Conservation (phyloP, 2,888 invertebrate genomes). For the Calliscelio sp. region DNA sequence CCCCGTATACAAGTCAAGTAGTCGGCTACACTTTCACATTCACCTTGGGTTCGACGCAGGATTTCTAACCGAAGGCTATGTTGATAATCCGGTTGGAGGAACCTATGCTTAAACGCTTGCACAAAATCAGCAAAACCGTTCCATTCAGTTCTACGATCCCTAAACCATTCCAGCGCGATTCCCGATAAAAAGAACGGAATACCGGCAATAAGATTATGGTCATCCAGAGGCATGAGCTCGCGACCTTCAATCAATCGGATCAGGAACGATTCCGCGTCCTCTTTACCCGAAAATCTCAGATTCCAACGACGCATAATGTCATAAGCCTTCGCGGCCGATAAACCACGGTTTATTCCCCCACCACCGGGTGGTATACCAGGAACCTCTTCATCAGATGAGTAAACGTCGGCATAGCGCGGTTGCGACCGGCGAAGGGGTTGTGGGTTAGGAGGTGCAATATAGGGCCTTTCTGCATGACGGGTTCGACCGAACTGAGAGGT, state of each 20-base stretch:
- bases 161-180: slow-evolving; percentile 34
- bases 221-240: slow-evolving; percentile 18
- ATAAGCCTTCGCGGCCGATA: too few relatives aligned
- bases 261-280: slow-evolving; percentile 25
- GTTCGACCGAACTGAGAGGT: too few relatives aligned
- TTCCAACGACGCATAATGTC: slow-evolving; percentile 34
- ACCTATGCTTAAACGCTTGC: background rate
- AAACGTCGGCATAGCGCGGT: too few relatives aligned
- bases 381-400: too few relatives aligned
- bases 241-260: slow-evolving; percentile 1
- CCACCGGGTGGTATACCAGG: too few relatives aligned
- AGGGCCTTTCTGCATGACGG: too few relatives aligned
- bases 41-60: background rate
- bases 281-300: slow-evolving; percentile 20
- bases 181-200: slow-evolving; percentile 39
- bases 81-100: background rate
- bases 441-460: too few relatives aligned
- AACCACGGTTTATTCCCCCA: too few relatives aligned
- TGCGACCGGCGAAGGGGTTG: too few relatives aligned
- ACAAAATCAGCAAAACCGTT: background rate
- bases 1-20: too few relatives aligned
- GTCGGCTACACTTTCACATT: too few relatives aligned
- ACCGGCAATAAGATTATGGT: background rate
- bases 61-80: background rate
- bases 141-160: background rate